Evolutionary conservation across 2,888 invertebrate species (phyloP), one percentile per base, ranked within the genome.

Genomic region (Sarcophaga caerulescens): DNA sequence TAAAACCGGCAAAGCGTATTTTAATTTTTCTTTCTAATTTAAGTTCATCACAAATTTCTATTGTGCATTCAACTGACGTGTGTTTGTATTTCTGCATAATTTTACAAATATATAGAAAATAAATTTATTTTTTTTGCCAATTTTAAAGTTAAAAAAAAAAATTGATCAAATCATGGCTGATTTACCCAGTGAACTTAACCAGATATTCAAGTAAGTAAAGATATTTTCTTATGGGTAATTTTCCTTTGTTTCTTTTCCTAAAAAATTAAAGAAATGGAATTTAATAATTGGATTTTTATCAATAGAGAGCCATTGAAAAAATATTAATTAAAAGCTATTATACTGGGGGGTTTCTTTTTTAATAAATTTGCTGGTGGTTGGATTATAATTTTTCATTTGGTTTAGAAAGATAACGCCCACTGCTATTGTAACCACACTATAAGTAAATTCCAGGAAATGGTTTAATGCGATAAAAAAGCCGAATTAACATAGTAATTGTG

Each of bases 171-270:
- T 81, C 87, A 91, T 91, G 91, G 81, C 91, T 57, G 89, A 89
- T 25, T 82, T 92, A 78, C 90, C 91, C 73, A 87, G 80, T 85
- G 90, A 88, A 88, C 88, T 91, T 45, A 85, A 88, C 69, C 88
- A 90, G 87, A 83, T 91, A 74, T 91, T 92, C 86, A 89, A 89
- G 91, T 91, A 86, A 91, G 84, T 78, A n/a, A 47, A 25, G 59
- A 35, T 66, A 57, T 60, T 68, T 35, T 60, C n/a, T 57, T n/a
- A 12, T 23, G 59, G 52, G 17, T 4, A 59, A 2, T 21, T 21
- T 19, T 8, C 63, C 52, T 52, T 52, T 14, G 3, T 52, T 14
- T 52, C 5, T 52, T 52, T 52, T 52, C 5, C 4, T 52, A 4
- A 47, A 47, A 47, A 35, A 35, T 35, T 6, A 35, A 35, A 6